Percentiles rank a stretch among this genome's conserved stretches.
Evolutionary conservation across 2,888 invertebrate genomes (phyloP).

Genomic region (Hirtodrosophila duncani): DNA sequence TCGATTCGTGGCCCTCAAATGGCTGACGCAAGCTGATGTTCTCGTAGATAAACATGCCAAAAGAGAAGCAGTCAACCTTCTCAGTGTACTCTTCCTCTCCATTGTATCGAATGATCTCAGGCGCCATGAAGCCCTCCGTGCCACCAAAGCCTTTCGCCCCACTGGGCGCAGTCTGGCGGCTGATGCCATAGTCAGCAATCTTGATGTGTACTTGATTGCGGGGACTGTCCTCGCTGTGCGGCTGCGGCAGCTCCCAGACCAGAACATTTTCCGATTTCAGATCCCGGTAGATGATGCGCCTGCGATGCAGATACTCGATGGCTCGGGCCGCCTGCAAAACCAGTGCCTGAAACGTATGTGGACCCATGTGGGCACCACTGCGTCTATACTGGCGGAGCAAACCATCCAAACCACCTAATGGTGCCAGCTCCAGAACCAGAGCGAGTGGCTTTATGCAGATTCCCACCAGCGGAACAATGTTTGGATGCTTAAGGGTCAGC

Average conservation of each 20-base stretch:
- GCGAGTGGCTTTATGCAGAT: constrained; percentile 93
- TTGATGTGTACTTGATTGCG: constrained; percentile 90
- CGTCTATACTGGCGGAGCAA: constrained; percentile 90
- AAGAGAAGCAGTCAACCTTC: constrained; percentile 99
- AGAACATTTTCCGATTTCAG: constrained; percentile 96
- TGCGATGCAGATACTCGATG: constrained; percentile 95
- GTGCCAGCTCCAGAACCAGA: constrained; percentile 92
- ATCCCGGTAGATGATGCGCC: constrained; percentile 90
- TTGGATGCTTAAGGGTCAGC: constrained; percentile 89
- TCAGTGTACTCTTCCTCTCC: constrained; percentile 99
- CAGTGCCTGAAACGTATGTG: constrained; percentile 89
- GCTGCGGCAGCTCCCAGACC: constrained; percentile 96
- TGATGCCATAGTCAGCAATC: constrained; percentile 98
- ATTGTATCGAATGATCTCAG: constrained; percentile 98
- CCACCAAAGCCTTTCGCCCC: constrained; percentile 99
- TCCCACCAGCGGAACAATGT: constrained; percentile 95
- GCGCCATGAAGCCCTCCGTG: constrained; percentile 99
- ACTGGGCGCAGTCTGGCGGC: constrained; percentile 90
- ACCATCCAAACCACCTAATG: constrained; percentile 91
- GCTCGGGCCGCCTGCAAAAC: constrained; percentile 95
- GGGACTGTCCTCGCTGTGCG: constrained; percentile 82
- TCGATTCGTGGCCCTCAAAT: constrained; percentile 97
- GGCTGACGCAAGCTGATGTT: constrained; percentile 94
- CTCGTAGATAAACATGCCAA: constrained; percentile 99
- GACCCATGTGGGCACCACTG: constrained; percentile 89